Evolutionary conservation across 1,140 invertebrate species (phyloP).

Genomic region (Camponotus pennsylvanicus): DNA sequence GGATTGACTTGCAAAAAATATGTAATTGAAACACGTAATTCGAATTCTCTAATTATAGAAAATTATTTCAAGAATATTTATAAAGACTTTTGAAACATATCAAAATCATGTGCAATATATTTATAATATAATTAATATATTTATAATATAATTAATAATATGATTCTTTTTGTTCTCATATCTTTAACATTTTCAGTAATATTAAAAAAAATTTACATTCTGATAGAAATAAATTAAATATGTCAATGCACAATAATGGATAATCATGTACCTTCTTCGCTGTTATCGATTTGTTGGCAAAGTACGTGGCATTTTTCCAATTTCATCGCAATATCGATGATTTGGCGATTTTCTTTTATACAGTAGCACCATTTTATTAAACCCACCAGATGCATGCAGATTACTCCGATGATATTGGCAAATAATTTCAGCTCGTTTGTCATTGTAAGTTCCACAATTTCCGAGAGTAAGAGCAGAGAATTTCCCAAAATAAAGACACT

Average conservation of each 20-base stretch:
- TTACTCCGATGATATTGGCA: constrained; percentile 44
- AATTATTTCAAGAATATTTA: background rate
- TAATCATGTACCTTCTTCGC: constrained; percentile 59
- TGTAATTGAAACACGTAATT: background rate
- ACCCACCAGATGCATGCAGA: constrained; percentile 64
- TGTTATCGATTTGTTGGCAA: constrained; percentile 59
- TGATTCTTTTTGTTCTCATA: background rate
- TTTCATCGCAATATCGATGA: constrained; percentile 58
- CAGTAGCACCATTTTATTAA: constrained; percentile 73
- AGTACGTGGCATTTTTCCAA: constrained; percentile 69
- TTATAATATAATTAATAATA: background rate
- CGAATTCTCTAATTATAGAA: background rate
- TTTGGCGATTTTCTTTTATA: constrained; percentile 42
- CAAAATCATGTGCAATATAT: background rate
- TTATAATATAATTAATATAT: background rate
- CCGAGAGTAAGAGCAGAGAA: constrained; percentile 58
- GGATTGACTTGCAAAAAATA: background rate
- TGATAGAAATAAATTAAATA: background rate
- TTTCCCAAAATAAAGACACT: constrained; percentile 40
- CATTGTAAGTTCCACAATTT: constrained; percentile 51
- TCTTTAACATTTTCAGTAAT: constrained; percentile 4
- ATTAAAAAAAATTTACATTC: constrained; percentile 22
- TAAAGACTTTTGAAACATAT: background rate
- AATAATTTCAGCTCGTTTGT: constrained; percentile 55
- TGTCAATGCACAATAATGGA: background rate